Percentiles rank a stretch among this genome's conserved stretches.
Evolutionary conservation across 2,888 invertebrate species (phyloP).

Genomic region (Habrosyne pyritoides): DNA sequence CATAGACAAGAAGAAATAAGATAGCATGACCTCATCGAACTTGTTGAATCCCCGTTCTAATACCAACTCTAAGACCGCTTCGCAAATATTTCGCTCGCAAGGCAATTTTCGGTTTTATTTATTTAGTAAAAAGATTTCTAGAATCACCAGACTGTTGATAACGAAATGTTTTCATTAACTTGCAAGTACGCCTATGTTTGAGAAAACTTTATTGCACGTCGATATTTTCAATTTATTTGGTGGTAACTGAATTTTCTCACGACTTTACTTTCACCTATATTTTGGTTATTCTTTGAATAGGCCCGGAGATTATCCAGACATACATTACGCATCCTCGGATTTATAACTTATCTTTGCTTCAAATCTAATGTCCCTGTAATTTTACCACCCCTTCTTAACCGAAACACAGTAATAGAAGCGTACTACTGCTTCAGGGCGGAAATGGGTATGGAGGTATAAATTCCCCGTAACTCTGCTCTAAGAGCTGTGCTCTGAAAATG

Average conservation of each 20-base stretch:
- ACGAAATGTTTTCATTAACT: slow-evolving; percentile 47
- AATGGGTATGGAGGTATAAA: too few species aligned
- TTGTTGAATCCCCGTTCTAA: slow-evolving; percentile 15
- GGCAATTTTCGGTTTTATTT: slow-evolving; percentile 35
- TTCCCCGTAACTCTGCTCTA: too few species aligned
- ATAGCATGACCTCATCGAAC: slow-evolving; percentile 2
- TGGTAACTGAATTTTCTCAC: not conserved
- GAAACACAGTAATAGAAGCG: too few species aligned
- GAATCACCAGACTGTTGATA: slow-evolving; percentile 54
- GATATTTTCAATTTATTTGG: slow-evolving; percentile 12
- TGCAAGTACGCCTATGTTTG: slow-evolving; percentile 25
- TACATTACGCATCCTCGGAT: too few species aligned
- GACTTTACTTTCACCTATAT: not conserved
- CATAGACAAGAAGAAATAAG: not conserved
- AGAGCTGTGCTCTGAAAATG: too few species aligned
- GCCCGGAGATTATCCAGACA: too few species aligned
- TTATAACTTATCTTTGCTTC: too few species aligned
- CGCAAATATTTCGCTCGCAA: slow-evolving; percentile 35
- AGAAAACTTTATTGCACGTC: slow-evolving; percentile 21
- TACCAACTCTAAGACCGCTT: slow-evolving; percentile 26
- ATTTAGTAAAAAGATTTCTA: slow-evolving; percentile 34
- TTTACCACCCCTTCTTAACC: too few species aligned
- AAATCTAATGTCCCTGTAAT: too few species aligned
- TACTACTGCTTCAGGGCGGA: too few species aligned
- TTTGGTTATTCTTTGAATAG: not conserved